These are phyloP conservation scores for Spinibarbus caldwelli DNA, from an alignment of 2,797 vertebrate genomes.

Conservation along the genomic window DNA sequence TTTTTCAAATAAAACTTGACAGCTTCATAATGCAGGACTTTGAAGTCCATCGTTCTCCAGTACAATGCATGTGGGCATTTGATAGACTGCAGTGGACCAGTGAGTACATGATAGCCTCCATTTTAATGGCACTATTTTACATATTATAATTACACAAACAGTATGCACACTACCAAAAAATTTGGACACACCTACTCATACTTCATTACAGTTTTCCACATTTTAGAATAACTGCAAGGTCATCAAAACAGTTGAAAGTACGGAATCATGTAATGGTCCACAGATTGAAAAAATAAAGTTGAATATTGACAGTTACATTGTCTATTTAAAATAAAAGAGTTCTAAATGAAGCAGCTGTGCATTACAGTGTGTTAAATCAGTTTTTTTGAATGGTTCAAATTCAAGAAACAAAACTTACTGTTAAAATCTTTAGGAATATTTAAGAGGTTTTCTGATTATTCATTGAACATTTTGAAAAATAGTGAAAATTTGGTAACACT, in stretches of 20 bases:
- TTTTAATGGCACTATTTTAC: background rate
- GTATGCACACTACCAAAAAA: background rate
- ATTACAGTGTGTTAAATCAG: no score
- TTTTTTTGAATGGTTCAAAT: no score
- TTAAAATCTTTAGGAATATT: no score
- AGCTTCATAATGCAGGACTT: conserved; percentile 4
- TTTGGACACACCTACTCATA: background rate
- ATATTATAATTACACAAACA: background rate
- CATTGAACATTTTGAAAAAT: no score
- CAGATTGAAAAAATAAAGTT: background rate
- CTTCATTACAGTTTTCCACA: background rate
- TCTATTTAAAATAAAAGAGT: no score
- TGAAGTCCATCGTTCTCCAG: background rate
- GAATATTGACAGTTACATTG: no score
- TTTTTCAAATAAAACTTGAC: background rate
- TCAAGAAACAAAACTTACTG: no score
- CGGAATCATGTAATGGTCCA: background rate
- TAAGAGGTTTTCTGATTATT: no score
- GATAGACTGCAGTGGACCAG: background rate
- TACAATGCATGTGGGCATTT: background rate
- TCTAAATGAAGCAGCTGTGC: no score
- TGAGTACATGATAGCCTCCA: background rate
- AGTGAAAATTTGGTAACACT: no score
- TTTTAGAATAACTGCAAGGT: background rate
- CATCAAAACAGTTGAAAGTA: background rate